Evolutionary conservation across 2,113 vertebrate genomes (phyloP), one percentile per base, ranked within the genome.

Genomic region (Eolophus roseicapilla): DNA sequence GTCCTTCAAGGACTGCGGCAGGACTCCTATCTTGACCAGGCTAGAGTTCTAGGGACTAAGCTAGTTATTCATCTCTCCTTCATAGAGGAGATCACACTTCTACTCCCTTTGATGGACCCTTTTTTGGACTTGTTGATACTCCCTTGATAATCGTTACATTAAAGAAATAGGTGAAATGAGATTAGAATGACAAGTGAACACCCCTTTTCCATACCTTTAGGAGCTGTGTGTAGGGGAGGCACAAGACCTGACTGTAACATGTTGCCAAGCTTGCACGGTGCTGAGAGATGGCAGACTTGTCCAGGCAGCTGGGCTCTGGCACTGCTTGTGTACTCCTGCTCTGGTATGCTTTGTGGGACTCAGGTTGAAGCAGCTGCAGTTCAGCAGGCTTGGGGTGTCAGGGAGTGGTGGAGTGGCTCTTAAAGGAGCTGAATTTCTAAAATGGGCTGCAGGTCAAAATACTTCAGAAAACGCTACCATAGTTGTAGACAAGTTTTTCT

Each of bases 241-340:
- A 53, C n/a, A 31, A 37, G 80, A 88, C 46, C n/a, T 14, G 2
- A 67, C n/a, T 79, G 0, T 82, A 65, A 44, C 11, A 3, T 5
- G 9, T 62, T 93, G 79, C 85, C 82, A 83, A 69, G 59, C 57
- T 86, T 76, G 57, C 19, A 3, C 0, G 1, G 82, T 47, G 11
- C 79, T 44, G 71, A 80, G 83, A 63, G 82, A 62, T 77, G 71
- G 64, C 80, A 90, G 90, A 25, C 91, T 83, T 96, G 92, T 83
- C 88, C 79, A 86, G 95, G 80, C 96, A 96, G 73, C 60, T 73
- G 19, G 92, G 25, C 37, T 67, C 47, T 90, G 88, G 82, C 75
- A 37, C 10, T 88, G 0, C 88, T 57, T 88, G 82, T 96, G 70
- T 73, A 2, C 79, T 95, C 37, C 76, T 94, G 95, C 59, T 70